Base-by-base conservation (phyloP, 2,888 invertebrate genomes). In the Pseudococcus longispinus region DNA sequence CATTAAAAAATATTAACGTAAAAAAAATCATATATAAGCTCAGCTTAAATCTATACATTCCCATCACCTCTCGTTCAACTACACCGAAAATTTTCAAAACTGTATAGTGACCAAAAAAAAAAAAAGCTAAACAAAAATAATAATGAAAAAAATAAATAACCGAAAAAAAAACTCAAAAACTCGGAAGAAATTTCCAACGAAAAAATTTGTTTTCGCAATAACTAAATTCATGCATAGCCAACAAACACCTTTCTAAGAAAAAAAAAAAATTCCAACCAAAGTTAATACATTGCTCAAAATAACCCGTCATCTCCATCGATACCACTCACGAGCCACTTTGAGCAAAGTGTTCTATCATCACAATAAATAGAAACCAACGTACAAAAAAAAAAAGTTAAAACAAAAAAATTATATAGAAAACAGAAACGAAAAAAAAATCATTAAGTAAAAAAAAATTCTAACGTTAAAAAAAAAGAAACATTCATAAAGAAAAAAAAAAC, bases 401-500 rank as follows among this genome's bases (percentile, higher is more conserved):
- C 2, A 44, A 70, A 46, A 42, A 82, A 82, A 82, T 44, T 20
- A 82, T 23, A 83, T 5, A 83, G 37, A 37, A 51, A 83, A 83
- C 13, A 84, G 26, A 77, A 86, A 86, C 32, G 18, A 86, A 86
- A 77, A 77, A 51, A 85, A 77, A 74, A 77, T 46, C 26, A 86
- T 74, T 46, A 77, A 37, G 37, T 37, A 37, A 37, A 32, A 37
- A 37, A 32, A 37, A 37, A 80, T 80, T 77, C 42, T 86, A 55
- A 42, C n/a, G 20, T 60, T 60, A 80, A n/a, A 77, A 85, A 77
- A 85, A 23, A 60, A 85, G 6, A 2, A 89, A 88, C 90, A 90
- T 90, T 91, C 91, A 88, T 60, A 87, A 88, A 88, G 23, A 23
- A 89, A 87, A 88, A 88, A 90, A 89, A 91, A 91, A 87, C 65